phyloP scores from a whole-genome alignment of 1,140 invertebrate species.

The Coptotermes formosanus region DNA sequence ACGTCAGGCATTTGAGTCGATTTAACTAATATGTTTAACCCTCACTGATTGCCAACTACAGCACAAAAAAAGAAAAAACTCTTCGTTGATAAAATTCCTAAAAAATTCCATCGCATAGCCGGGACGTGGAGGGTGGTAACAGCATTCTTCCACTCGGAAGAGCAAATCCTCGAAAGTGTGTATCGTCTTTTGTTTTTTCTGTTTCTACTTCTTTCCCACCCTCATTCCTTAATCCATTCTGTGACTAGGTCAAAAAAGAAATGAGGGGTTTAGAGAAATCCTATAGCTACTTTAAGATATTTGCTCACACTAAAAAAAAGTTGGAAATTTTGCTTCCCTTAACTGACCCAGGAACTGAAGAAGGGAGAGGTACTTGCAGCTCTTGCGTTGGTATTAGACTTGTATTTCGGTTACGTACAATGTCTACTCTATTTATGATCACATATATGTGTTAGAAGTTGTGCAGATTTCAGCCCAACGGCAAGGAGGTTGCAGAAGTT shows the following conservation, averaged over 20 bases:
- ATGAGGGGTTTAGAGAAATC: not conserved
- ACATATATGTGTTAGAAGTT: too few species aligned
- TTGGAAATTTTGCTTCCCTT: too few species aligned
- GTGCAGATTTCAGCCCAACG: too few species aligned
- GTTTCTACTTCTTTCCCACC: not conserved
- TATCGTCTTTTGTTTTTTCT: not conserved
- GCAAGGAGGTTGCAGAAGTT: too few species aligned
- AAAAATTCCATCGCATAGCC: slow-evolving; percentile 3
- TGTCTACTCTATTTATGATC: too few species aligned
- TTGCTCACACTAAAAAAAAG: too few species aligned
- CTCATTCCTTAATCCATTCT: not conserved
- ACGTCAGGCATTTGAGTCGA: not conserved
- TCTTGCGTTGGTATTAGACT: too few species aligned
- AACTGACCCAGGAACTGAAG: too few species aligned
- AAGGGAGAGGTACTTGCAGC: too few species aligned
- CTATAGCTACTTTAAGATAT: not conserved
- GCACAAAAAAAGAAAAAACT: not conserved
- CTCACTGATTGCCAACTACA: not conserved
- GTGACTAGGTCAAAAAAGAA: slow-evolving; percentile 1
- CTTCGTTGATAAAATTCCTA: not conserved
- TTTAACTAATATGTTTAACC: not conserved
- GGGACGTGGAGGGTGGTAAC: not conserved
- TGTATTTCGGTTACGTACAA: too few species aligned
- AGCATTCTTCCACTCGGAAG: not conserved
- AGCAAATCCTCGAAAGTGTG: not conserved